A percentile compares a stretch with the other conserved stretches of the same genome.
Evolutionary conservation across 2,797 vertebrate species (phyloP).

Genomic region (Brachyalestes nurse): DNA sequence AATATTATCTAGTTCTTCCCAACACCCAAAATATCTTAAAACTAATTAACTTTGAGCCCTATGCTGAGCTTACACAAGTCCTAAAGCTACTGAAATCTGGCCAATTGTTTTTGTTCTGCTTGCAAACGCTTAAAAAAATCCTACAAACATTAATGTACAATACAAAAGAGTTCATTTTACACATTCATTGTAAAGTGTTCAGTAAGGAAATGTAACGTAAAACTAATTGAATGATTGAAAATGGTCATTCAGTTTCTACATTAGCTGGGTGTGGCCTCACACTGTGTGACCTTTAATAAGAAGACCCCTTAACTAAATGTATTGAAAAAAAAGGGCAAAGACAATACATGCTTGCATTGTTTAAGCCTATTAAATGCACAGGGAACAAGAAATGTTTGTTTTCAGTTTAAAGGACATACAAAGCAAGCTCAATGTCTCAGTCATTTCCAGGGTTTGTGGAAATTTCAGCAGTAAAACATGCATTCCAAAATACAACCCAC

Average conservation of each 20-base stretch:
- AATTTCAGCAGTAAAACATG: slow-evolving; percentile 2
- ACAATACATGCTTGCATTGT: not conserved
- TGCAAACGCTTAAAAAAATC: not conserved
- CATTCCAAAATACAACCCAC: not conserved
- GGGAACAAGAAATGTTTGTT: not conserved
- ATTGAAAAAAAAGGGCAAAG: not conserved
- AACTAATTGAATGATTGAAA: not conserved
- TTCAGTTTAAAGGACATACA: slow-evolving; percentile 13
- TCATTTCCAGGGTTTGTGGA: slow-evolving; percentile 9
- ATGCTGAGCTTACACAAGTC: too few species aligned
- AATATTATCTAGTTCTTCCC: too few species aligned
- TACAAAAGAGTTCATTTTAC: not conserved
- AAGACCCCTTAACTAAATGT: not conserved
- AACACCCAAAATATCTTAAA: too few species aligned
- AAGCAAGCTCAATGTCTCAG: not conserved
- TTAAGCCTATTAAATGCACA: not conserved
- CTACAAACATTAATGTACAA: not conserved
- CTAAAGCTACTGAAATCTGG: too few species aligned
- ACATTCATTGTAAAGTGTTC: not conserved
- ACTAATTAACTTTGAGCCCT: not conserved
- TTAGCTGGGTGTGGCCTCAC: too few species aligned
- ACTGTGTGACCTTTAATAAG: too few species aligned
- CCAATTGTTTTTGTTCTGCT: not conserved
- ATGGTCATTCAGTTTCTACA: too few species aligned
- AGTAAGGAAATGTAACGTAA: too few species aligned